A percentile compares a stretch with the other conserved stretches of the same genome.
Evolutionary conservation across 1,140 invertebrate species (phyloP).

Genomic region (Saccostrea echinata): DNA sequence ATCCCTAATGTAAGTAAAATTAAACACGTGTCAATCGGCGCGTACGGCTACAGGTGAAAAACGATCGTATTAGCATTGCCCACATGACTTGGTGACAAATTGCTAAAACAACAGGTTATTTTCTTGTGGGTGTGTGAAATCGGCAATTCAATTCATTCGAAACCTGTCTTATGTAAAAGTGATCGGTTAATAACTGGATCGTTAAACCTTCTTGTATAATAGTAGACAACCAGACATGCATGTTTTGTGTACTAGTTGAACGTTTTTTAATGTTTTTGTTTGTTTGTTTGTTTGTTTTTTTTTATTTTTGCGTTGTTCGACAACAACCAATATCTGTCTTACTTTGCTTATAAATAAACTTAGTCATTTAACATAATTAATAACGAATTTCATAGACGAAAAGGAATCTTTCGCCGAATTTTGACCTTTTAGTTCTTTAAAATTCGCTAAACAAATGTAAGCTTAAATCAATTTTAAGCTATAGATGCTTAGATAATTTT

Average conservation of each 20-base stretch:
- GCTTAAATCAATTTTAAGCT: no score
- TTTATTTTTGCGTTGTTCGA: neutral
- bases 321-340: neutral
- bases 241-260: neutral
- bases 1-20: neutral
- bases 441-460: no score
- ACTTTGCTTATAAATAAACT: neutral
- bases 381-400: neutral
- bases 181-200: neutral
- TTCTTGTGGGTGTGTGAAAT: neutral
- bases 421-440: no score
- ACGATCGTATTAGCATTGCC: neutral
- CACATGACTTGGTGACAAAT: neutral
- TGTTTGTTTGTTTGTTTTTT: neutral
- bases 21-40: neutral
- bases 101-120: neutral
- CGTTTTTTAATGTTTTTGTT: neutral
- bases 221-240: neutral
- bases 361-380: neutral
- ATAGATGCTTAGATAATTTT: no score
- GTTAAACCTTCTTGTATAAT: neutral
- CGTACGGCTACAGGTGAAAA: constrained; percentile 1
- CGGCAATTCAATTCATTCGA: neutral
- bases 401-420: neutral
- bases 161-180: neutral